Base-by-base conservation (phyloP, 2,113 vertebrate genomes). In the Rhipidura dahli region DNA sequence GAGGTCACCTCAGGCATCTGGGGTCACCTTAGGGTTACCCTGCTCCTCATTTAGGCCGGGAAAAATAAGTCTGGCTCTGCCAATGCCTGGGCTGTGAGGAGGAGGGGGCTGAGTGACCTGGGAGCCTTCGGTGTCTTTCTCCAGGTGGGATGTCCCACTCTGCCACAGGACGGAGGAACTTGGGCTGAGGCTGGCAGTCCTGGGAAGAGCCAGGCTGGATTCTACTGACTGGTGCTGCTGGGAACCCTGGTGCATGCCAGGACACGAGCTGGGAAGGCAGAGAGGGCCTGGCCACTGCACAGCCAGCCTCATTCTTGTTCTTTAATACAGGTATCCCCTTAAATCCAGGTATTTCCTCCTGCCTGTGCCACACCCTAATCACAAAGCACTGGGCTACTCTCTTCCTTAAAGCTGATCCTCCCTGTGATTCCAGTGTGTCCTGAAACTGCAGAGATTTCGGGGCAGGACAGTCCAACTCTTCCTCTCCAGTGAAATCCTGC, bases 1-100 rank as follows among this genome's bases (percentile, higher is more conserved):
- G 31, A 94, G 97, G 97, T 97, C 96, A 97, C 72, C 54, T 1
- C 89, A 96, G 78, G 96, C 92, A 96, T 97, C 76, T 85, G 73
- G 66, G 97, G 94, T 96, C 96, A 23, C 66, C 35, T 70, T n/a
- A 71, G 80, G 88, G 66, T 64, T 89, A 69, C 93, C 45, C 50
- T 31, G 49, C 31, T 71, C 81, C 71, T 83, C 81, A 42, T 65
- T 86, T 79, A 56, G 85, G 59, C 35, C 2, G 17, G 90, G 54
- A 70, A 76, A 61, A 69, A 50, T 23, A 33, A 11, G 15, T 18
- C n/a, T 47, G 80, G 45, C 35, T 63, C 68, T 54, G 66, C 53
- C 70, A 71, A 1, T 37, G 49, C 84, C 30, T 10, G 37, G 33
- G 81, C 23, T 90, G 31, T 0, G 28, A 26, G 71, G 42, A 44